A percentile compares a stretch with the other conserved stretches of the same genome.
phyloP scores from a whole-genome alignment of 1,140 invertebrate species.

The Paraescarpia echinospica region DNA sequence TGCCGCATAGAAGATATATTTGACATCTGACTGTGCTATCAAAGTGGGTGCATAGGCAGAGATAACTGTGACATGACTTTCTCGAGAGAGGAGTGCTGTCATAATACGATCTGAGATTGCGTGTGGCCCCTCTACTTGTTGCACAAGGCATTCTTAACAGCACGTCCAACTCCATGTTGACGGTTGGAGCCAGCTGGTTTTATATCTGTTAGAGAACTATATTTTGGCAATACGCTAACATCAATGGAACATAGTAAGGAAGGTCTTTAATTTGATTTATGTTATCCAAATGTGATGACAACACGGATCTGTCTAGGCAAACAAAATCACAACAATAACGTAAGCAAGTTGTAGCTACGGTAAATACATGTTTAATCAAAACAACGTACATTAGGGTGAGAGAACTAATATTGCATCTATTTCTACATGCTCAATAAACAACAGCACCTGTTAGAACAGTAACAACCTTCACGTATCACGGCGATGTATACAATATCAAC shows the following conservation, averaged over 20 bases:
- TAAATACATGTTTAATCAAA: conserved; percentile 2
- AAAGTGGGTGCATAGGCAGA: no score
- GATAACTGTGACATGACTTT: no score
- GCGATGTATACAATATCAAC: background rate
- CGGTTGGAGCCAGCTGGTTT: no score
- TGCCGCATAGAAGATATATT: no score
- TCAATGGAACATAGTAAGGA: background rate
- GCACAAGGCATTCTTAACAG: no score
- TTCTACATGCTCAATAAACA: background rate
- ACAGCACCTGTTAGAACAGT: background rate
- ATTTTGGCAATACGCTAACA: background rate
- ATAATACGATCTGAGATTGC: no score
- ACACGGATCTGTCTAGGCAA: background rate
- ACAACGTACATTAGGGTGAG: background rate
- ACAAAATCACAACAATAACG: background rate
- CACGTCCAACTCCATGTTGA: no score
- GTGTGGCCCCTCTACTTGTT: no score
- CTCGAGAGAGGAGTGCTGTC: no score
- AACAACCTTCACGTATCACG: background rate
- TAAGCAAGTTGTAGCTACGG: background rate
- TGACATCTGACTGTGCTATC: no score
- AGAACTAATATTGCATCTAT: background rate
- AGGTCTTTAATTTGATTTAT: background rate
- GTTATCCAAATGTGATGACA: background rate
- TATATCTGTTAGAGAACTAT: background rate